Percentiles rank a stretch among this genome's conserved stretches.
Conservation (phyloP, 2,888 invertebrate genomes). For the Hemaris fuciformis region DNA sequence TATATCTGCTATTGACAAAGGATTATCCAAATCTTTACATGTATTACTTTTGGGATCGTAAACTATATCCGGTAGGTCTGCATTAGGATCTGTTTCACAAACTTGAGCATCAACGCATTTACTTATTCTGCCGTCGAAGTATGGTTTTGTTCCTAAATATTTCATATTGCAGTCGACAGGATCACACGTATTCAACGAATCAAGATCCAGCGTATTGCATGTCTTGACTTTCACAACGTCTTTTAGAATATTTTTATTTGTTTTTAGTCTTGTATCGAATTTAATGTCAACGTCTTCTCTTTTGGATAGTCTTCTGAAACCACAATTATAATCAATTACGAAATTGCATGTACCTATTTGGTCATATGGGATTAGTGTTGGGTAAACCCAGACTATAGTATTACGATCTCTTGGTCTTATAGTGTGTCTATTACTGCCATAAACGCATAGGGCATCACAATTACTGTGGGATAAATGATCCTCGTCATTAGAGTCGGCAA, state of each 20-base stretch:
- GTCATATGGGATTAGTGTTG: constrained; percentile 52
- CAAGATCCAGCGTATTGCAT: constrained; percentile 54
- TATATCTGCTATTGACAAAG: constrained; percentile 51
- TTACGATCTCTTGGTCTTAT: constrained; percentile 47
- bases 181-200: constrained; percentile 50
- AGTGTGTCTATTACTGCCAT: constrained; percentile 31
- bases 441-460: constrained; percentile 42
- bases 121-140: constrained; percentile 37
- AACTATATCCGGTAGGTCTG: constrained; percentile 50
- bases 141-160: constrained; percentile 52
- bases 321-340: constrained; percentile 41
- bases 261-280: constrained; percentile 51
- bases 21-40: constrained; percentile 54
- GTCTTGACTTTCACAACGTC: constrained; percentile 21
- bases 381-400: constrained; percentile 50
- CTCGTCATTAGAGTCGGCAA: constrained; percentile 29
- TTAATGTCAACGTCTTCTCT: constrained; percentile 37
- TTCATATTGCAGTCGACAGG: constrained; percentile 60
- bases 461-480: constrained; percentile 29
- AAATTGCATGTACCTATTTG: constrained; percentile 56
- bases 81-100: constrained; percentile 40
- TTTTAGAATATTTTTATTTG: constrained; percentile 30
- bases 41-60: constrained; percentile 52
- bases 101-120: constrained; percentile 46
- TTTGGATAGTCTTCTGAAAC: constrained; percentile 25